Evolutionary conservation across 1,140 invertebrate species (phyloP).

Genomic region (Drosophila lini): DNA sequence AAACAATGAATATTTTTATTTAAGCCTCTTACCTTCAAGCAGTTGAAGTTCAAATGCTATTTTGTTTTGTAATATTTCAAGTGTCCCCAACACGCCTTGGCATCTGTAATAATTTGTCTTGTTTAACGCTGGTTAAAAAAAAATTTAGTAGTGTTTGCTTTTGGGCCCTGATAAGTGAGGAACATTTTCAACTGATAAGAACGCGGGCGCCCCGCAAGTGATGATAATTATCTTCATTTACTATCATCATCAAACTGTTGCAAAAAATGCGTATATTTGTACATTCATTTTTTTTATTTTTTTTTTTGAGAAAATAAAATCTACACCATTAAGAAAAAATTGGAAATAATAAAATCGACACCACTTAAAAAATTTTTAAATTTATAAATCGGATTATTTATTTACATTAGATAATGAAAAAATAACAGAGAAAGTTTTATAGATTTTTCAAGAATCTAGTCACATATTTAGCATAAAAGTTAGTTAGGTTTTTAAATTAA

Average conservation of each 20-base stretch:
- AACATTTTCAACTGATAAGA: constrained; percentile 46
- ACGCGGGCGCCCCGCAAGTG: constrained; percentile 1
- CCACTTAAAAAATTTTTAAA: no score
- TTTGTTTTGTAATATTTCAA: not conserved
- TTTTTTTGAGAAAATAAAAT: no score
- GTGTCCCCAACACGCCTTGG: not conserved
- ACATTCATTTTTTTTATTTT: no score
- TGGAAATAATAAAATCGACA: no score
- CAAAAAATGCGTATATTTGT: not conserved
- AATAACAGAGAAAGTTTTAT: no score
- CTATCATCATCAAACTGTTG: constrained; percentile 3
- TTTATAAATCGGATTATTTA: no score
- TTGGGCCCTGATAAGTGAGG: constrained; percentile 33
- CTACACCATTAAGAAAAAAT: no score
- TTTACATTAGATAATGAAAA: no score
- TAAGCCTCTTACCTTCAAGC: not conserved
- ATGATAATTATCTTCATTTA: constrained; percentile 12
- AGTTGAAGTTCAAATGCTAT: not conserved
- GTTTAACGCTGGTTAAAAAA: constrained; percentile 59
- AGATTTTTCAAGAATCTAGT: not conserved
- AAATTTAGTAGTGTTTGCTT: constrained; percentile 29
- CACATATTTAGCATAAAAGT: not conserved
- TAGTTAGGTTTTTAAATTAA: not conserved
- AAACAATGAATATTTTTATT: not conserved
- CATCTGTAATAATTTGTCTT: constrained; percentile 58